Evolutionary conservation across 1,140 invertebrate species (phyloP), one percentile per base, ranked within the genome.

Genomic region (Leptopilina boulardi): DNA sequence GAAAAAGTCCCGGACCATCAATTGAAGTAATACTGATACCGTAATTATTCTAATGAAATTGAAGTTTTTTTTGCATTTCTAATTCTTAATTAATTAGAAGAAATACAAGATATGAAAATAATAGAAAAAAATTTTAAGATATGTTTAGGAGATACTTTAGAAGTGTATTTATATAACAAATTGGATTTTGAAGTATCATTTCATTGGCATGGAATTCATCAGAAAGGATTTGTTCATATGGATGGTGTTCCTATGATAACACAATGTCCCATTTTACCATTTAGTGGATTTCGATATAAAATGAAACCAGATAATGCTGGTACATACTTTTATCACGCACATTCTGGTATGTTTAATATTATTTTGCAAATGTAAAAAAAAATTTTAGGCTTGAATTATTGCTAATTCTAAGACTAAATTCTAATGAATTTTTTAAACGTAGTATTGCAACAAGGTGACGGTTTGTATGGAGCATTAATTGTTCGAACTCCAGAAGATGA

Each of bases 1-100:
- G 96, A 75, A 94, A 94, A 90, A 93, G 97, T 89, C 97, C 97
- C 1, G 96, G 96, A 70, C 96, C 97, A n/a, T 86, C 92, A 6
- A 94, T 98, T 74, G 94, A 97, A 91, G 96, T 95, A 89, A 91
- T 44, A n/a, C 8, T 41, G 0, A 30, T 15, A 51, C 18, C 10
- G 9, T 21, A 66, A 66, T 26, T 26, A 66, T 66, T 26, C 4
- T 66, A 66, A 66, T 66, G 26, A 59, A 21, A 23, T 26, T 26
- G 1, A 2, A 59, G 1, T 51, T 51, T 18, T 18, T 51, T 8
- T 18, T n/a, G n/a, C 18, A 38, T 38, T 38, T 38, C 8, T 6
- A 38, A 38, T 38, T 38, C 34, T 4, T 38, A n/a, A n/a, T n/a
- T n/a, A n/a, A n/a, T n/a, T n/a, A n/a, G n/a, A n/a, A n/a, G n/a